phyloP scores from a whole-genome alignment of 2,888 invertebrate species.

The Amblyteles armatorius region DNA sequence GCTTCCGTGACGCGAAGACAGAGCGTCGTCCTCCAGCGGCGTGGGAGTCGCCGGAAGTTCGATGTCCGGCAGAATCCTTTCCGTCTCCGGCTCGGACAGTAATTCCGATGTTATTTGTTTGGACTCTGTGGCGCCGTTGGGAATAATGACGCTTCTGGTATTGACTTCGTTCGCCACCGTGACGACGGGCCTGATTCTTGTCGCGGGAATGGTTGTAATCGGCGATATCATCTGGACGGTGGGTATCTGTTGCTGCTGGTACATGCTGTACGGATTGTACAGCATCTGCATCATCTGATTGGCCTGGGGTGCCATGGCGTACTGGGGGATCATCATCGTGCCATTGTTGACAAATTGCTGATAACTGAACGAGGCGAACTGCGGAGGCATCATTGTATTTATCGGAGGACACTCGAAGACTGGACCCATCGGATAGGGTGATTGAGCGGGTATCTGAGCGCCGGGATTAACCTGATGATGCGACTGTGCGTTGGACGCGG shows the following conservation, averaged over 20 bases:
- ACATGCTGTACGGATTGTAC: conserved; percentile 85
- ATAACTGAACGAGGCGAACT: conserved; percentile 86
- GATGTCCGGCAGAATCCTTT: conserved; percentile 77
- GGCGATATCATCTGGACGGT: conserved; percentile 86
- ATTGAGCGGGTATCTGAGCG: conserved; percentile 75
- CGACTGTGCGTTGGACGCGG: conserved; percentile 81
- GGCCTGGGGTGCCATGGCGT: conserved; percentile 85
- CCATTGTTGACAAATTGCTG: conserved; percentile 87
- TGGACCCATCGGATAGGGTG: conserved; percentile 81
- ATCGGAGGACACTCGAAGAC: conserved; percentile 83
- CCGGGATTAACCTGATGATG: conserved; percentile 61
- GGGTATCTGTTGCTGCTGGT: conserved; percentile 86
- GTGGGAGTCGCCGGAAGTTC: conserved; percentile 72
- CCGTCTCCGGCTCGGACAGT: conserved; percentile 73
- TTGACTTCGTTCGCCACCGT: conserved; percentile 72
- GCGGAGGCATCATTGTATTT: conserved; percentile 82
- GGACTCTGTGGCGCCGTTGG: conserved; percentile 72
- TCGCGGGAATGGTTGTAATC: conserved; percentile 82
- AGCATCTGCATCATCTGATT: conserved; percentile 86
- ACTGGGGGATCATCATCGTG: conserved; percentile 86
- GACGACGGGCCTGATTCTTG: conserved; percentile 76
- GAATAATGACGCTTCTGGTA: conserved; percentile 71
- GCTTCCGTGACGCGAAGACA: conserved; percentile 47
- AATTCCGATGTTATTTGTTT: conserved; percentile 75
- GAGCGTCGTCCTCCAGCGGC: conserved; percentile 44